Evolutionary conservation across 2,797 vertebrate species (phyloP).

Genomic region (Toxotes lorentzi): DNA sequence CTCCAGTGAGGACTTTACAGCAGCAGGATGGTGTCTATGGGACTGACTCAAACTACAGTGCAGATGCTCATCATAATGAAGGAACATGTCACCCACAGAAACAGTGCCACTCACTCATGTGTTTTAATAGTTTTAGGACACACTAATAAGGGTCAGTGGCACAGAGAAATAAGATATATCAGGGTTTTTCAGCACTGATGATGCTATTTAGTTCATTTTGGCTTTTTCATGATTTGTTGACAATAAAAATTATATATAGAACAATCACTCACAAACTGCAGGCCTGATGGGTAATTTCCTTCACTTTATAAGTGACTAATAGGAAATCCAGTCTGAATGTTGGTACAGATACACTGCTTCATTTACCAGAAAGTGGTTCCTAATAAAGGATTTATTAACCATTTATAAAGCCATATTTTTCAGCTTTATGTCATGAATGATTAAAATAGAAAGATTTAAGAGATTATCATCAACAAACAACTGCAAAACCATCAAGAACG

Average conservation of each 20-base stretch:
- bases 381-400: neutral
- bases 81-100: neutral
- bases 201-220: neutral
- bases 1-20: neutral
- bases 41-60: neutral
- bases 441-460: constrained; percentile 13
- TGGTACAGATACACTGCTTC: no score
- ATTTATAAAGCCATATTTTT: neutral
- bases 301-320: neutral
- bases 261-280: neutral
- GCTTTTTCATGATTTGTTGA: neutral
- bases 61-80: neutral
- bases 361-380: neutral
- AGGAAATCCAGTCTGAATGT: neutral
- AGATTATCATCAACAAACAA: constrained; percentile 21
- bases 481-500: neutral
- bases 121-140: neutral
- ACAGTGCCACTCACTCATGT: neutral
- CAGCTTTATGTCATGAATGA: neutral
- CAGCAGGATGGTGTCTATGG: neutral
- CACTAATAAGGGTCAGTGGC: neutral
- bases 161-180: neutral
- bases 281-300: neutral
- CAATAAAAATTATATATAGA: neutral
- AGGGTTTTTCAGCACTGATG: neutral